Conservation (phyloP, 2,888 invertebrate genomes). For the Philereme vetulata region DNA sequence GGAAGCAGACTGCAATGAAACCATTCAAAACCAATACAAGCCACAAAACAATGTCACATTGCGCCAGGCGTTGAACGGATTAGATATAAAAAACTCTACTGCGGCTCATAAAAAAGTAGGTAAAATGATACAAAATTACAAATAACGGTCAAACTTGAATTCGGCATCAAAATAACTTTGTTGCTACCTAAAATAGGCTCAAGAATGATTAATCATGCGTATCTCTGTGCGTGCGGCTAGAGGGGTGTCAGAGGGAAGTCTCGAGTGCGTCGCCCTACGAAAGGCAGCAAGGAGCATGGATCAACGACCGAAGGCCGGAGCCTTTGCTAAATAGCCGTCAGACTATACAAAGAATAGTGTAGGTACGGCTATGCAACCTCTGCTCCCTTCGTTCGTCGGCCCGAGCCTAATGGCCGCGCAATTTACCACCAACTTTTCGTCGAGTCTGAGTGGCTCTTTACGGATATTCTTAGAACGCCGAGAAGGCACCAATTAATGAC, state of each 20-base stretch:
- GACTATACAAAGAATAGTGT: constrained; percentile 50
- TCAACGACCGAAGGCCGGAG: constrained; percentile 77
- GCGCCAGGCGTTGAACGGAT: constrained; percentile 7
- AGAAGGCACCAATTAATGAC: constrained; percentile 28
- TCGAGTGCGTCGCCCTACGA: constrained; percentile 70
- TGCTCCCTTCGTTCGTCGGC: constrained; percentile 45
- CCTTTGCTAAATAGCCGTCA: constrained; percentile 67
- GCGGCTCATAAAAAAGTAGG: background rate
- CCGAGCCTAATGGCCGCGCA: constrained; percentile 48
- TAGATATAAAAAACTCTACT: background rate
- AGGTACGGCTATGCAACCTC: constrained; percentile 42
- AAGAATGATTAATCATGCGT: constrained; percentile 49
- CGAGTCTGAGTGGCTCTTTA: constrained; percentile 44
- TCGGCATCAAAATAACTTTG: constrained; percentile 10
- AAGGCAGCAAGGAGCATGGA: constrained; percentile 64
- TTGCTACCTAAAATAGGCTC: constrained; percentile 30
- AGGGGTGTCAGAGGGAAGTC: constrained; percentile 49
- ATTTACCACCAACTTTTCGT: constrained; percentile 49
- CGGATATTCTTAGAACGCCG: constrained; percentile 44
- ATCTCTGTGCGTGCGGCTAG: constrained; percentile 39
- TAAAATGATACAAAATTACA: background rate
- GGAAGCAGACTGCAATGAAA: constrained; percentile 17
- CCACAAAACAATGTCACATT: constrained; percentile 12
- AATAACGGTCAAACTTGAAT: constrained; percentile 18
- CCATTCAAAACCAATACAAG: constrained; percentile 11